Base-by-base conservation (phyloP, 2,113 vertebrate genomes). In the Malaclemys terrapin region DNA sequence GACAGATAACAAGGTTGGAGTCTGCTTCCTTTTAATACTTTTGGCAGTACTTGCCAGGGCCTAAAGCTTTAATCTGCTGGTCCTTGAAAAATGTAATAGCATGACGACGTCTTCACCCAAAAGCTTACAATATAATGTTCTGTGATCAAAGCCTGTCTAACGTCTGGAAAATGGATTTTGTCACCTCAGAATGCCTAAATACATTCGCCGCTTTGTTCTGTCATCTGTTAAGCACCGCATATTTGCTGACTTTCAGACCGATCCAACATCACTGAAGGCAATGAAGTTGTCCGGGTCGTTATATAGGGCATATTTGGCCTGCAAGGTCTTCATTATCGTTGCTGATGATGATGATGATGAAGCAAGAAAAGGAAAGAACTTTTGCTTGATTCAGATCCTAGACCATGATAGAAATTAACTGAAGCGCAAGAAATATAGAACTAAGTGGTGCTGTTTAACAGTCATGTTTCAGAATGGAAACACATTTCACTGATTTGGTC, bases 181-280 rank as follows among this genome's bases (percentile, higher is more conserved):
- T 6, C 4, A 8, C n/a, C 53, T 81, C 35, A 86, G 0, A 87
- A 78, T 19, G 59, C 6, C 31, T 49, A 19, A 20, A 10, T 31
- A 3, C 1, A 1, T 11, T 76, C 45, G 11, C 5, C 14, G n/a
- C 2, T 9, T 13, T 31, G 6, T 42, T 42, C 5, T 69, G 12
- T 5, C 49, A 17, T 6, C 17, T 0, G 0, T 57, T 8, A 42
- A 13, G 59, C 19, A 1, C 0, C 3, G 19, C 0, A 0, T 13
- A 54, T 42, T 2, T 0, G 35, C 35, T n/a, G 19, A 24, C 6
- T 16, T 12, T 27, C 1, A 1, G 31, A 13, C 4, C 2, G 35
- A 17, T n/a, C 35, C 35, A 35, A n/a, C 35, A n/a, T 69, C 31
- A 69, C 35, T n/a, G 62, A 72, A 72, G 35, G n/a, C n/a, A 72